Evolutionary conservation across 2,888 invertebrate genomes (phyloP).

Genomic region (Escarpia spicata): DNA sequence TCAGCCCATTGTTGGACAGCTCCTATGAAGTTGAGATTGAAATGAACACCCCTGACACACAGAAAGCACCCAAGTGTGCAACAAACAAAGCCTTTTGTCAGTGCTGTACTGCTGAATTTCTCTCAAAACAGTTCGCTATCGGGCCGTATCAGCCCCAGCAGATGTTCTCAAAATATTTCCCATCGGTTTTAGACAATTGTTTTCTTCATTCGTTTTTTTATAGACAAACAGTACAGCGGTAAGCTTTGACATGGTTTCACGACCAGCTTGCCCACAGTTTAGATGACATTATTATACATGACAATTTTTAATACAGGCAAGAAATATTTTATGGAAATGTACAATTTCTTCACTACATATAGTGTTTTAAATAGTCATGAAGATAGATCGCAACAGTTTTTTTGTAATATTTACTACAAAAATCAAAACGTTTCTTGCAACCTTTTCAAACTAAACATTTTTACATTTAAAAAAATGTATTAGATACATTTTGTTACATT

Average conservation of each 20-base stretch:
- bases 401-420: too few species aligned
- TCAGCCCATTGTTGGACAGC: slow-evolving; percentile 7
- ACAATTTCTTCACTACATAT: too few species aligned
- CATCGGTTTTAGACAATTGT: background rate
- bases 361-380: too few species aligned
- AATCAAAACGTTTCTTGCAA: too few species aligned
- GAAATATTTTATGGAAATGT: too few species aligned
- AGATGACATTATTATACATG: background rate
- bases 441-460: too few species aligned
- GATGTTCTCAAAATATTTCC: background rate
- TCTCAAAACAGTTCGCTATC: background rate
- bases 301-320: too few species aligned
- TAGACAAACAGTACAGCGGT: background rate
- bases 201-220: background rate
- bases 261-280: background rate
- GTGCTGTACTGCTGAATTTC: background rate
- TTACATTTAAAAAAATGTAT: too few species aligned
- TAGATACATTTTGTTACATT: too few species aligned
- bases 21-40: background rate
- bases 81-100: background rate
- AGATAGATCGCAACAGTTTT: too few species aligned
- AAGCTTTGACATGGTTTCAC: background rate
- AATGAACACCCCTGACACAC: background rate
- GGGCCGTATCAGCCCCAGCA: background rate
- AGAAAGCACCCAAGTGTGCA: slow-evolving; percentile 12